Evolutionary conservation across 2,797 vertebrate genomes (phyloP), one percentile per base, ranked within the genome.

Genomic region (Dicrostonyx torquatus): DNA sequence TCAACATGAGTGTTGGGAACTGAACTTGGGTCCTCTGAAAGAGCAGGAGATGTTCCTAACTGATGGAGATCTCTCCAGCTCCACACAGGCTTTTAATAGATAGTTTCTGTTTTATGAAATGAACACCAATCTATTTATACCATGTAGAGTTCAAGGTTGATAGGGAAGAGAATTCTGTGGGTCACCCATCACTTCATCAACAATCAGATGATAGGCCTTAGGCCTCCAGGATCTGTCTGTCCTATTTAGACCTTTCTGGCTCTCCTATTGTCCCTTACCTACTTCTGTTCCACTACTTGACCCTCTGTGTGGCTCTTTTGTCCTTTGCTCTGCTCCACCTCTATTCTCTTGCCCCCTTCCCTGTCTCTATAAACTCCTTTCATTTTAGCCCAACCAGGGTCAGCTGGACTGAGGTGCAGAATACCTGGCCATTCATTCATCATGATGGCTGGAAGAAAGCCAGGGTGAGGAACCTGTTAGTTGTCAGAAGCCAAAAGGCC

Each of bases 241-340:
- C 29, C 7, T 2, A 50, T 10, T n/a, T 26, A 6, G 64, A 2
- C 11, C 40, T 11, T 14, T 34, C 76, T 66, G 29, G 10, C n/a
- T 26, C 12, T 70, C 26, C n/a, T 1, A 0, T 55, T 3, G 1
- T 8, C 7, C 0, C 14, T 3, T 4, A 6, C 8, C 10, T 1
- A 7, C 8, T 55, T n/a, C 5, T 43, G 20, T 34, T 43, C 20
- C 6, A 1, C 2, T 3, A 0, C 50, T 29, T 31, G 60, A 0
- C 5, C n/a, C 29, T 48, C 64, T 22, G 2, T 4, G 17, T 1
- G 10, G 26, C 50, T 80, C 50, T 3, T 43, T 22, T 2, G 0
- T 11, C n/a, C 37, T 48, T 29, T 53, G 40, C 26, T 43, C 29
- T 34, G 18, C 0, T 31, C 14, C 26, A 1, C 29, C 1, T 3